These are phyloP conservation scores for Halictus quadricinctus DNA, from an alignment of 2,888 invertebrate genomes.

Conservation along the genomic window DNA sequence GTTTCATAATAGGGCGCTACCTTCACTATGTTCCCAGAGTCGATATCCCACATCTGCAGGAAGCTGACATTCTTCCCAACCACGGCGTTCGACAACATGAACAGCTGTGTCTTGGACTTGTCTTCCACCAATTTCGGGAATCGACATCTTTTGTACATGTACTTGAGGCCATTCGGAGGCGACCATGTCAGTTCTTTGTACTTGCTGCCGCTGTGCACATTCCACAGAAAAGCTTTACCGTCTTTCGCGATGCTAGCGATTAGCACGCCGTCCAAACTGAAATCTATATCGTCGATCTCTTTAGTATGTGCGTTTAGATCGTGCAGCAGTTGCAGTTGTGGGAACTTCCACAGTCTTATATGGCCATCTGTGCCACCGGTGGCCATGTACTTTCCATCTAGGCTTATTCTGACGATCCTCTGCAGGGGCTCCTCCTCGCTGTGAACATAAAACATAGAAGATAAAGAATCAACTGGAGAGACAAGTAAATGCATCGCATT, in stretches of 20 bases:
- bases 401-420: conserved; percentile 92
- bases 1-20: conserved; percentile 88
- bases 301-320: conserved; percentile 91
- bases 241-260: conserved; percentile 95
- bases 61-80: conserved; percentile 89
- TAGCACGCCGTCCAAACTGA: conserved; percentile 90
- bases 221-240: conserved; percentile 92
- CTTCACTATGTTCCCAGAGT: conserved; percentile 85
- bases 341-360: conserved; percentile 94
- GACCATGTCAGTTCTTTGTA: conserved; percentile 89
- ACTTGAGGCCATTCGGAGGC: conserved; percentile 90
- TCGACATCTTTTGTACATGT: conserved; percentile 92
- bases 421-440: conserved; percentile 90
- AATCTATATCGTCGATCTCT: conserved; percentile 97
- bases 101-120: conserved; percentile 87
- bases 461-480: too few relatives aligned
- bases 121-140: conserved; percentile 84
- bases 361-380: conserved; percentile 96
- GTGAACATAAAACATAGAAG: conserved; percentile 31
- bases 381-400: conserved; percentile 90
- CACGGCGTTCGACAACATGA: conserved; percentile 91
- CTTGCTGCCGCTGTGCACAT: conserved; percentile 86
- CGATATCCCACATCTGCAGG: conserved; percentile 91
- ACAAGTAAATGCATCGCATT: neutral
- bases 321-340: conserved; percentile 88